Percentiles rank a stretch among this genome's conserved stretches.
phyloP scores from a whole-genome alignment of 2,113 vertebrate genomes.

The Dasypus novemcinctus region DNA sequence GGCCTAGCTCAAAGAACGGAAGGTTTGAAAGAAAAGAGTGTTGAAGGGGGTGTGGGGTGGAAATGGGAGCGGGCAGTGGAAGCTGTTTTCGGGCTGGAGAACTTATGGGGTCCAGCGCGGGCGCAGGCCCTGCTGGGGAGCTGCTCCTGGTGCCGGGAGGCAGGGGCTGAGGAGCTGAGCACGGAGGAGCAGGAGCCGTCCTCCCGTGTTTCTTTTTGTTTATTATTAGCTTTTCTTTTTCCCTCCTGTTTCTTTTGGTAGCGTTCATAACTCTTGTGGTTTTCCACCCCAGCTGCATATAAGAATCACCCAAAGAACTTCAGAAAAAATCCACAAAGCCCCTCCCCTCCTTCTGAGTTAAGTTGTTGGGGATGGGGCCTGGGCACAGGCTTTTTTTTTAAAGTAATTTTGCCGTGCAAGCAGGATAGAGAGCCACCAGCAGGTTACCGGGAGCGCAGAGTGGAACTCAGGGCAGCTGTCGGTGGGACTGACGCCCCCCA shows the following conservation, averaged over 20 bases:
- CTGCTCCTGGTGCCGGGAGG: background rate
- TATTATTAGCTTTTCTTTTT: too few species aligned
- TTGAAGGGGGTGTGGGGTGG: background rate
- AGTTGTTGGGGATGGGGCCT: background rate
- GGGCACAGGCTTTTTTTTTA: background rate
- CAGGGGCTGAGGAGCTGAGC: background rate
- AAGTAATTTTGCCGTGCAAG: background rate
- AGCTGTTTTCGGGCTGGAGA: background rate
- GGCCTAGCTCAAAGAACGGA: background rate
- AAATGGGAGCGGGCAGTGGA: background rate
- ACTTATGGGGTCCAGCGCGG: background rate
- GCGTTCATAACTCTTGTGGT: background rate
- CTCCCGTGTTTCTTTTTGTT: background rate
- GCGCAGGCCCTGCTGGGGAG: background rate
- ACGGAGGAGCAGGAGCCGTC: background rate
- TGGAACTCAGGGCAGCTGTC: background rate
- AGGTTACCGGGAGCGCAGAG: background rate
- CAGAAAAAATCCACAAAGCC: background rate
- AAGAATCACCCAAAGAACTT: background rate
- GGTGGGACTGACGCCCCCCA: background rate
- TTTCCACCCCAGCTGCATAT: background rate
- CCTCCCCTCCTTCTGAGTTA: background rate
- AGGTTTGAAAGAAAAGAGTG: background rate
- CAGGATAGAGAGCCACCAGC: background rate
- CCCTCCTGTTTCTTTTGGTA: background rate